A percentile compares a stretch with the other conserved stretches of the same genome.
Conservation (phyloP, 2,888 invertebrate genomes). For the Anoncus sp. region DNA sequence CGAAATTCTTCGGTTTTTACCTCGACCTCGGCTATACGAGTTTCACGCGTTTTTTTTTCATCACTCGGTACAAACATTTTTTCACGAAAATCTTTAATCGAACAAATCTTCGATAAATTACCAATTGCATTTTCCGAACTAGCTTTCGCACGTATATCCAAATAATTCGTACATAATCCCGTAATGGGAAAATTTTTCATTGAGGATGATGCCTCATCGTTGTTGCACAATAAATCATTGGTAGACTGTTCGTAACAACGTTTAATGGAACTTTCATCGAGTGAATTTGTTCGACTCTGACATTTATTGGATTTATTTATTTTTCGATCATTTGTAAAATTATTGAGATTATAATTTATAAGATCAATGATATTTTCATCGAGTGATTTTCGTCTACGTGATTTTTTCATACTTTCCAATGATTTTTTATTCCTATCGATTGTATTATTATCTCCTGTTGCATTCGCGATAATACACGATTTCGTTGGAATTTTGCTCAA, state of each 20-base stretch:
- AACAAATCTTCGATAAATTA: constrained; percentile 48
- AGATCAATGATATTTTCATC: constrained; percentile 39
- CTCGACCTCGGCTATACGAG: constrained; percentile 67
- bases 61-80: constrained; percentile 41
- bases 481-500: constrained; percentile 69
- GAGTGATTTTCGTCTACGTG: constrained; percentile 31
- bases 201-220: no score
- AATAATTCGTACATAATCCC: constrained; percentile 59
- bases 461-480: constrained; percentile 59
- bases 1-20: constrained; percentile 72
- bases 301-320: constrained; percentile 71
- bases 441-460: constrained; percentile 74
- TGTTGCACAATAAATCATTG: no score
- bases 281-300: constrained; percentile 73
- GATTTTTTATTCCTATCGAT: constrained; percentile 45
- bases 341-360: constrained; percentile 75
- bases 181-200: no score
- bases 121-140: constrained; percentile 73
- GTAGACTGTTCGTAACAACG: constrained; percentile 55
- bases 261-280: constrained; percentile 73
- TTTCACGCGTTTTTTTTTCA: constrained; percentile 48
- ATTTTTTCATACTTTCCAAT: constrained; percentile 42
- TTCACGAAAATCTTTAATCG: constrained; percentile 37
- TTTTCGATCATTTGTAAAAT: constrained; percentile 66
- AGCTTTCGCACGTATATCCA: constrained; percentile 67